Evolutionary conservation across 2,888 invertebrate species (phyloP), one percentile per base, ranked within the genome.

Genomic region (Drosophila nr. perissopoda): DNA sequence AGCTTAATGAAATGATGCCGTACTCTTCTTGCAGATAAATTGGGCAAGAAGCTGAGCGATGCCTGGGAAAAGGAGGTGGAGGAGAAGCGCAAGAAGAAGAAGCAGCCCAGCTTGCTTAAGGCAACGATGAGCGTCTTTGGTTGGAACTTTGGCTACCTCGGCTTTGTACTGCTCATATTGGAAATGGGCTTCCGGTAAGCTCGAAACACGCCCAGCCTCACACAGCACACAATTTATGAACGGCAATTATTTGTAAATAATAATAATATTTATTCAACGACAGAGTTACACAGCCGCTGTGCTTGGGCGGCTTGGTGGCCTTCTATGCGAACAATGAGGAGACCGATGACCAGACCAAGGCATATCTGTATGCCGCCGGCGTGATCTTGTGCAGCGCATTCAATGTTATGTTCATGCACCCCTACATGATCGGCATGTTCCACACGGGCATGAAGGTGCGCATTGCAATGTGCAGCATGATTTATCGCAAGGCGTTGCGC

Each of bases 361-460:
- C 98, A 0, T 97, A 96, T 91, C 92, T 96, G 57, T 97, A 96
- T 92, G 97, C 97, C 1, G 94, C 94, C 0, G 95, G 95, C 5
- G 95, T 98, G 36, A 95, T 97, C 18, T 83, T 96, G 25, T 96
- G 96, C 87, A 97, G 97, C 0, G 95, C 96, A 0, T 90, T 96
- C 54, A 96, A 96, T 88, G 95, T 97, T 31, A 94, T 97, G 81
- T 94, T 96, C n/a, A 95, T 97, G 76, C 99, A 99, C 93, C 97
- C 97, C 0, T 97, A 97, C 91, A 97, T 98, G 95, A 95, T 98
- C 94, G 96, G 95, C 57, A 92, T 95, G 13, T 92, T 94, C 89
- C 78, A 79, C 52, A 79, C 79, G 42, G 78, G 79, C 56, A 79
- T 70, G 81, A 94, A 95, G 88, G 93, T 96, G 68, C 93, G 96